Evolutionary conservation across 1,140 invertebrate genomes (phyloP).

Genomic region (Dendroctonus ponderosae): DNA sequence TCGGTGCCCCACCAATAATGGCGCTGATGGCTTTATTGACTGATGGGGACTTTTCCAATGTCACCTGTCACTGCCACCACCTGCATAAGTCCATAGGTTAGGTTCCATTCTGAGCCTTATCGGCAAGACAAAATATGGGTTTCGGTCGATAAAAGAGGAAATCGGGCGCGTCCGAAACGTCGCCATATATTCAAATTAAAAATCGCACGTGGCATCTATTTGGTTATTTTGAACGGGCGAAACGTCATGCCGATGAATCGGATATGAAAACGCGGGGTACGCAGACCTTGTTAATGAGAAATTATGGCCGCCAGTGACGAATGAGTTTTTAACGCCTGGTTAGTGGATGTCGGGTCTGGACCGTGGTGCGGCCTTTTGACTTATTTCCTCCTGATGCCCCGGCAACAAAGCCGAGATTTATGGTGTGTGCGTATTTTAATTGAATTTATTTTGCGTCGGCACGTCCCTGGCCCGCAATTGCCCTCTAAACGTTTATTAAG

Average conservation of each 20-base stretch:
- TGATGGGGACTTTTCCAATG: no score
- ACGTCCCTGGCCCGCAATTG: no score
- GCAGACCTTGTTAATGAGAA: conserved; percentile 19
- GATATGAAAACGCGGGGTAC: neutral
- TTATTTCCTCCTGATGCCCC: neutral
- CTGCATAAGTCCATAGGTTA: no score
- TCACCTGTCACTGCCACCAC: no score
- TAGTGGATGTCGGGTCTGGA: conserved; percentile 15
- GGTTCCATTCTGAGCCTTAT: no score
- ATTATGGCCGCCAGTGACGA: conserved; percentile 14
- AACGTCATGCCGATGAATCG: neutral
- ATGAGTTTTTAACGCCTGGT: conserved; percentile 24
- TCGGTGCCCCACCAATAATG: no score
- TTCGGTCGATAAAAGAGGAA: conserved; percentile 1
- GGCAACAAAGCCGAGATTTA: no score
- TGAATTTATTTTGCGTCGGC: no score
- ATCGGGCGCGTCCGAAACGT: conserved; percentile 5
- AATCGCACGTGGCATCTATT: conserved; percentile 10
- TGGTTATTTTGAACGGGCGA: conserved; percentile 9
- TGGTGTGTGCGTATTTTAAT: no score
- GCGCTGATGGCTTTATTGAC: no score
- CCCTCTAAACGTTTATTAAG: conserved; percentile 16
- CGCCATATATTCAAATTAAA: conserved; percentile 25
- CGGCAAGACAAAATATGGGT: neutral
- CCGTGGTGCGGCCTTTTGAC: conserved; percentile 6